Evolutionary conservation across 2,797 vertebrate species (phyloP).

Genomic region (Diglossa cyanea): DNA sequence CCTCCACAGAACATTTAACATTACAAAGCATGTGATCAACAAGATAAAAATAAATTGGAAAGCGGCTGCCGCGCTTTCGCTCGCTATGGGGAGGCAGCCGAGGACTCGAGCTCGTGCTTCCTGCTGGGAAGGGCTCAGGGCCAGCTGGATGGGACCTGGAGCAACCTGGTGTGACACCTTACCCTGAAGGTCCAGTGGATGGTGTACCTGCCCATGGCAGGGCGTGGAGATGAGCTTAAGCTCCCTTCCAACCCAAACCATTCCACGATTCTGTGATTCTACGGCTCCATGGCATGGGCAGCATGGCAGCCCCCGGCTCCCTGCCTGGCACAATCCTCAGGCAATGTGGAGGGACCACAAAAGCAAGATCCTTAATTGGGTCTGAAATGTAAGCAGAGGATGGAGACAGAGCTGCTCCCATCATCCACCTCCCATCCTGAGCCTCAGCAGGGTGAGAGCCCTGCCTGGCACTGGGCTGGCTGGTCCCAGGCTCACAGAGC

Average conservation of each 20-base stretch:
- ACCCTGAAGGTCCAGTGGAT: not conserved
- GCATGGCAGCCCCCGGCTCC: not conserved
- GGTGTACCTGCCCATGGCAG: not conserved
- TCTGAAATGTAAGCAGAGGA: not conserved
- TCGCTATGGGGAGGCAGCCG: not conserved
- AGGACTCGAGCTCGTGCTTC: not conserved
- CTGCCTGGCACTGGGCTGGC: not conserved
- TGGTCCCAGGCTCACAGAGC: not conserved
- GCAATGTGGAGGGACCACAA: not conserved
- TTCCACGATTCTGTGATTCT: not conserved
- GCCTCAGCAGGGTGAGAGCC: not conserved
- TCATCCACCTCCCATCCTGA: not conserved
- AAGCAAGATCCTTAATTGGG: not conserved
- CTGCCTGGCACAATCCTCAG: accelerated
- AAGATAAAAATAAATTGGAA: constrained; percentile 59
- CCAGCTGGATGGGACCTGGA: not conserved
- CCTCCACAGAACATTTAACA: constrained; percentile 55
- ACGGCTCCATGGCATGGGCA: not conserved
- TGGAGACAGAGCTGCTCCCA: not conserved
- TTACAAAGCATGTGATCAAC: constrained; percentile 40
- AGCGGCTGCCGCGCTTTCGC: not conserved
- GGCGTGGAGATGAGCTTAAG: not conserved
- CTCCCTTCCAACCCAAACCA: not conserved
- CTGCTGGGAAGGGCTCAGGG: not conserved
- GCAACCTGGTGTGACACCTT: not conserved